Conservation (phyloP, 2,113 vertebrate species). For the Antechinus stuartii region DNA sequence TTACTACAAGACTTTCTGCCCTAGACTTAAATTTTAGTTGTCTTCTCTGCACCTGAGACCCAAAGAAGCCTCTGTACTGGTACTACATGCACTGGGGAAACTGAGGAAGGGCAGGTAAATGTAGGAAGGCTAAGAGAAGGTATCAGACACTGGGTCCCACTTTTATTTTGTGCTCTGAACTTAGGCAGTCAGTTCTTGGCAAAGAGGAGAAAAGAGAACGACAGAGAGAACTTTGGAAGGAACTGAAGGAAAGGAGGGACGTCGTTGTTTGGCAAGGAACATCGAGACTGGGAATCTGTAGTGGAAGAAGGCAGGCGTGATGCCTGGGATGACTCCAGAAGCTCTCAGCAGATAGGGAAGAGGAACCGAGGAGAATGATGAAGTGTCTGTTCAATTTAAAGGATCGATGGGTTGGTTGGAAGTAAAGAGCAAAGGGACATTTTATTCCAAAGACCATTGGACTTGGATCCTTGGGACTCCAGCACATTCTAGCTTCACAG, state of each 20-base stretch:
- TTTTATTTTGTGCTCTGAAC: background rate
- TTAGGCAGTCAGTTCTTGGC: background rate
- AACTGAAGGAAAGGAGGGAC: background rate
- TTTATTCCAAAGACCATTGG: background rate
- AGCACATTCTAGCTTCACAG: background rate
- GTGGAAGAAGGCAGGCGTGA: background rate
- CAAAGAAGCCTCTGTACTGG: constrained; percentile 17
- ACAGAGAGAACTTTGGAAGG: background rate
- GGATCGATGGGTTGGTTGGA: background rate
- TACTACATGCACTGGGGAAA: background rate
- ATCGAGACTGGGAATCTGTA: background rate
- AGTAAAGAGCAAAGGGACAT: background rate
- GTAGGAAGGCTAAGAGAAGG: background rate
- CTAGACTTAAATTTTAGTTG: background rate
- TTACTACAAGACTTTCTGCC: background rate
- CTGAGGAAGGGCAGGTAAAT: background rate
- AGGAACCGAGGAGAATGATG: background rate
- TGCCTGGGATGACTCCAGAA: background rate
- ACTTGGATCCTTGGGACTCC: background rate
- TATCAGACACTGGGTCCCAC: background rate
- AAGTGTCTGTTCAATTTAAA: background rate
- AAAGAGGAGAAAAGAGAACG: background rate
- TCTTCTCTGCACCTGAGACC: background rate
- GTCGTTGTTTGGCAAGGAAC: constrained; percentile 21
- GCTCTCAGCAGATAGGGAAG: background rate